Conservation (phyloP, 2,797 vertebrate species). For the Parauchenoglanis ngamensis region DNA sequence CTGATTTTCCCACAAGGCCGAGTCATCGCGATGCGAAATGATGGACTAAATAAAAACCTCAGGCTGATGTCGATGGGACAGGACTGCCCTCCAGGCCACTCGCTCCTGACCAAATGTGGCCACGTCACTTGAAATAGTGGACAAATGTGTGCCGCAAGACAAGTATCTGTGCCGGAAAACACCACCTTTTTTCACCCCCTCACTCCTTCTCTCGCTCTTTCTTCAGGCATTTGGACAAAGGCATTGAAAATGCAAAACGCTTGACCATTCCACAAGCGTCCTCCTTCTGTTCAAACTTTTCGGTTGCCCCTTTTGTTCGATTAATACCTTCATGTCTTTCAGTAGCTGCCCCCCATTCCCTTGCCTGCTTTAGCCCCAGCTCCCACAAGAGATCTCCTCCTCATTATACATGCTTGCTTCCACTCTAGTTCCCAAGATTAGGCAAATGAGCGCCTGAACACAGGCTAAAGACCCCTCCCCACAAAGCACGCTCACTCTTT, state of each 20-base stretch:
- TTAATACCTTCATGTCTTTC: conserved; percentile 83
- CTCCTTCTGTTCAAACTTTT: conserved; percentile 76
- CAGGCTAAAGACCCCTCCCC: conserved; percentile 71
- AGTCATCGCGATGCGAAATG: background rate
- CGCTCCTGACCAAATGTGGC: conserved; percentile 41
- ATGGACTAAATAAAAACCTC: background rate
- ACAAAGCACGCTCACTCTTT: conserved; percentile 62
- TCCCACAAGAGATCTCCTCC: conserved; percentile 72
- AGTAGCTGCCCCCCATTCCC: conserved; percentile 57
- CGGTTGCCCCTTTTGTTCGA: conserved; percentile 73
- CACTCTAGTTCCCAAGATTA: conserved; percentile 86
- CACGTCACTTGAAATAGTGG: conserved; percentile 44
- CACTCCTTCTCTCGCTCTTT: conserved; percentile 48
- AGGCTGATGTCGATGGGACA: background rate
- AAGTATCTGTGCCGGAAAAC: conserved; percentile 59
- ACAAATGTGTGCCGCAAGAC: conserved; percentile 62
- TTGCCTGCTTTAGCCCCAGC: conserved; percentile 54
- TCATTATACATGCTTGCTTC: conserved; percentile 80
- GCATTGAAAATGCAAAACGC: conserved; percentile 73
- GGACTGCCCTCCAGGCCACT: background rate
- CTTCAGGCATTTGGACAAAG: conserved; percentile 66
- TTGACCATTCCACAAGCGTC: conserved; percentile 75
- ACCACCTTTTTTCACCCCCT: conserved; percentile 43
- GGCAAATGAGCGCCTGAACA: conserved; percentile 80
- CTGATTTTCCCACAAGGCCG: background rate